These are phyloP conservation scores for Aldrovandia affinis DNA, from an alignment of 2,797 vertebrate species.

Conservation along the genomic window DNA sequence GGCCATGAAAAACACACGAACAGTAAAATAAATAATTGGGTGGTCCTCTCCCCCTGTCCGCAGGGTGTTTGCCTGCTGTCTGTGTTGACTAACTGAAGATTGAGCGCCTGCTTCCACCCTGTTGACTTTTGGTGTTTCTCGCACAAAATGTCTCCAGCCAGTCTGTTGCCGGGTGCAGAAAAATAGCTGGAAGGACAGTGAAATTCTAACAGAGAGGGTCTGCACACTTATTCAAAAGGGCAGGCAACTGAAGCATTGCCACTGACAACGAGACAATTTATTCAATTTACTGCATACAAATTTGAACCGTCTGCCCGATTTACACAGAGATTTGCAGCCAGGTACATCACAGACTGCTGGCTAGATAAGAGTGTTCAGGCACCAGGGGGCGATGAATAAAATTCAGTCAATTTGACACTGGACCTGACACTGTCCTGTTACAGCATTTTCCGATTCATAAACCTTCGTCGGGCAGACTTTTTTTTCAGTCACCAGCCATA, in stretches of 20 bases:
- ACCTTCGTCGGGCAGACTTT: background rate
- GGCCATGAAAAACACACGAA: constrained; percentile 34
- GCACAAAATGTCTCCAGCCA: constrained; percentile 46
- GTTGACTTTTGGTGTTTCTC: constrained; percentile 62
- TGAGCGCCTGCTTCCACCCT: constrained; percentile 43
- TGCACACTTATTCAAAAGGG: constrained; percentile 52
- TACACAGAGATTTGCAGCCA: background rate
- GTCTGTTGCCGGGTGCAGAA: constrained; percentile 35
- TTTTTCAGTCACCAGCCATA: background rate
- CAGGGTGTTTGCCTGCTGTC: constrained; percentile 33
- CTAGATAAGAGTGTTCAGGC: background rate
- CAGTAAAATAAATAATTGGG: constrained; percentile 17
- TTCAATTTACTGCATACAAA: constrained; percentile 65
- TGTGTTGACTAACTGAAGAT: constrained; percentile 41
- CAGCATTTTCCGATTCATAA: background rate
- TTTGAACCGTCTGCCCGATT: constrained; percentile 36
- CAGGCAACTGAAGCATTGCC: constrained; percentile 52
- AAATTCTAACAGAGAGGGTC: constrained; percentile 46
- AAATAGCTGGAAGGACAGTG: constrained; percentile 41
- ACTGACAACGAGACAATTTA: constrained; percentile 67
- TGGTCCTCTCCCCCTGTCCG: background rate
- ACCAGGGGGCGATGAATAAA: background rate
- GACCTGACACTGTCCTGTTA: background rate
- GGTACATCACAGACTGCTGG: background rate
- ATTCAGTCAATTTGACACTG: background rate